phyloP scores from a whole-genome alignment of 2,888 invertebrate genomes.

The Eudemis profundana region DNA sequence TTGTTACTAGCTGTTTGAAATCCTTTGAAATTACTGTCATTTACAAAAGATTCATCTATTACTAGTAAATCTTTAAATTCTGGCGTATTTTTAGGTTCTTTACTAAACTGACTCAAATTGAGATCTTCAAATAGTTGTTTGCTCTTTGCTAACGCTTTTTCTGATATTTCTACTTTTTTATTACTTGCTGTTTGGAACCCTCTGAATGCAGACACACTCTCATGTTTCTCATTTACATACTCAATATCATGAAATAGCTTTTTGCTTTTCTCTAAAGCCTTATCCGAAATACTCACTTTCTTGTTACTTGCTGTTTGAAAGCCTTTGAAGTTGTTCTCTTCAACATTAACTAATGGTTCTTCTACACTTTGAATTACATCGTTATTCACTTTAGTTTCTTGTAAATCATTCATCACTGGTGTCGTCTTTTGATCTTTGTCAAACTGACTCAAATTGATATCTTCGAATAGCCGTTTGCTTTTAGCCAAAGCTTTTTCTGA shows the following conservation, averaged over 20 bases:
- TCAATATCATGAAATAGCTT: conserved; percentile 63
- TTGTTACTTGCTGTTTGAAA: conserved; percentile 68
- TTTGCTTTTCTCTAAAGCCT: conserved; percentile 63
- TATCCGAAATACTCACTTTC: conserved; percentile 59
- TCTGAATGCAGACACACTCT: conserved; percentile 33
- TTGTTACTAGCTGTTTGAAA: conserved; percentile 59
- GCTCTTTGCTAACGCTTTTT: conserved; percentile 63
- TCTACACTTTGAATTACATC: too few species aligned
- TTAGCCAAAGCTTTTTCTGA: conserved; percentile 64
- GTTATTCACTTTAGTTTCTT: too few species aligned
- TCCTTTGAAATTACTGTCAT: conserved; percentile 53
- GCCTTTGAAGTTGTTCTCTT: too few species aligned
- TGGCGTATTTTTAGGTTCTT: background rate
- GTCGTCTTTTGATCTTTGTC: background rate
- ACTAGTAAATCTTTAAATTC: conserved; percentile 39
- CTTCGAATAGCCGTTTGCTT: conserved; percentile 64
- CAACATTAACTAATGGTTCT: background rate
- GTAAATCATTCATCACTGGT: conserved; percentile 33
- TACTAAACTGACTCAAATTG: conserved; percentile 23
- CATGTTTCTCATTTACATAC: too few species aligned
- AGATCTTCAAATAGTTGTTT: conserved; percentile 63
- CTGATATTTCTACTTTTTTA: conserved; percentile 59
- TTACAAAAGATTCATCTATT: conserved; percentile 55
- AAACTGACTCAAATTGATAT: conserved; percentile 46
- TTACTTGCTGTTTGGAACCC: conserved; percentile 67